phyloP scores from a whole-genome alignment of 2,888 invertebrate genomes.

The Drosophila rellima region DNA sequence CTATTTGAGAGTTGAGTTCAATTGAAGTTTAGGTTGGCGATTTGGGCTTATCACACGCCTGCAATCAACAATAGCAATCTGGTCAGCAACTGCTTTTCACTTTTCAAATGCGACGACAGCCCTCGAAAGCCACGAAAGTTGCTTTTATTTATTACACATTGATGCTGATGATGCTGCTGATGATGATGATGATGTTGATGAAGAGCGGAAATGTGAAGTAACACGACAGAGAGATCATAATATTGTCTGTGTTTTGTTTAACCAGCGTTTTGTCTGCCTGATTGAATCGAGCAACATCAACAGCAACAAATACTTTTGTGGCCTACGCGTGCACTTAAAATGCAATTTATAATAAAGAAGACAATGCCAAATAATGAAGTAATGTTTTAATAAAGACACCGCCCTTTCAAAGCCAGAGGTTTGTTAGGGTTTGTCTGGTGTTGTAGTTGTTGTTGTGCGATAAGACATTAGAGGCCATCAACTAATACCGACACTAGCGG shows the following conservation, averaged over 20 bases:
- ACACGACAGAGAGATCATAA: constrained; percentile 65
- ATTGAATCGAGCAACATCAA: constrained; percentile 57
- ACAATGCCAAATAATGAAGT: constrained; percentile 65
- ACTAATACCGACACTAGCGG: constrained; percentile 43
- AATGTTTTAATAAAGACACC: constrained; percentile 76
- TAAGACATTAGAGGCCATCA: constrained; percentile 57
- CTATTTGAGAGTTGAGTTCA: constrained; percentile 29
- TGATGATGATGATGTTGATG: constrained; percentile 50
- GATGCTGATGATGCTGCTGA: constrained; percentile 42
- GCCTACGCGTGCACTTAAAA: constrained; percentile 77
- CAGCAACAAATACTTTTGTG: constrained; percentile 57
- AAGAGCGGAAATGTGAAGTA: constrained; percentile 75
- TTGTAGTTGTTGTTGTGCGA: constrained; percentile 35
- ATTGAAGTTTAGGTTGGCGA: constrained; percentile 30
- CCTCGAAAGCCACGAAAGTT: constrained; percentile 61
- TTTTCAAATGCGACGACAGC: constrained; percentile 45
- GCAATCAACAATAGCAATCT: constrained; percentile 59
- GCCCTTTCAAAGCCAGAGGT: constrained; percentile 5
- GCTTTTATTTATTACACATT: constrained; percentile 60
- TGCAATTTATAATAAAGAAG: constrained; percentile 72
- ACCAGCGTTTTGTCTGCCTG: constrained; percentile 71
- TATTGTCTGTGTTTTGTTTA: constrained; percentile 54
- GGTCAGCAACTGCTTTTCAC: constrained; percentile 48
- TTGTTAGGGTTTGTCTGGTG: constrained; percentile 8
- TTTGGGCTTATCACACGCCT: constrained; percentile 71